A percentile compares a stretch with the other conserved stretches of the same genome.
Evolutionary conservation across 2,113 vertebrate species (phyloP).

Genomic region (Astur gentilis): DNA sequence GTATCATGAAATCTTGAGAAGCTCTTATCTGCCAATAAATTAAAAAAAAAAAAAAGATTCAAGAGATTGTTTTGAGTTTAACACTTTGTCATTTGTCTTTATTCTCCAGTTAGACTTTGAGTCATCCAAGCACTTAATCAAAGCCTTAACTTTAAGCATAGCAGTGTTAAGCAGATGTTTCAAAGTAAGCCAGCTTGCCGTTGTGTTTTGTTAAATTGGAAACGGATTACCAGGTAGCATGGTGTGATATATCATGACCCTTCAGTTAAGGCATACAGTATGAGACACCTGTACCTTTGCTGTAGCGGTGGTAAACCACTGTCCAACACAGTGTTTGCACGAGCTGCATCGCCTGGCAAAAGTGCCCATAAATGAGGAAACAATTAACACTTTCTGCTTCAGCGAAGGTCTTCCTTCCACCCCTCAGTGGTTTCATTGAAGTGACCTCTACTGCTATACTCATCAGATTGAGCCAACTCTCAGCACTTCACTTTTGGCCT

Average conservation of each 20-base stretch:
- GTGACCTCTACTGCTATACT: neutral
- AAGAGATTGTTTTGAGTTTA: neutral
- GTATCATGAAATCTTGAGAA: neutral
- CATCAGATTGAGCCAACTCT: neutral
- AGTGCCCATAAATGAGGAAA: neutral
- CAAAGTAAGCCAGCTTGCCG: neutral
- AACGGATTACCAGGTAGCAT: neutral
- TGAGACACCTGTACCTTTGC: neutral
- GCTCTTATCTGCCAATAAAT: neutral
- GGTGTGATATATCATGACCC: neutral
- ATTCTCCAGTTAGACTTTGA: neutral
- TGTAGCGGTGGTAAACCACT: neutral
- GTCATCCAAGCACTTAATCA: neutral
- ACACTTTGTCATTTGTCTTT: neutral
- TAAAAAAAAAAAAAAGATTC: neutral
- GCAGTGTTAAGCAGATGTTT: neutral
- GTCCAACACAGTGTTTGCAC: neutral
- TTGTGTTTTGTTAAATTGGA: neutral
- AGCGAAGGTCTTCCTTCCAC: neutral
- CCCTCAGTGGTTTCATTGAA: neutral
- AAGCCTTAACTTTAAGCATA: neutral
- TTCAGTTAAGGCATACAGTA: neutral
- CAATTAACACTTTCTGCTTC: neutral
- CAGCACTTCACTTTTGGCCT: neutral
- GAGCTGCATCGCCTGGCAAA: neutral